Conservation (phyloP, 1,140 invertebrate species). For the Fopius arisanus region DNA sequence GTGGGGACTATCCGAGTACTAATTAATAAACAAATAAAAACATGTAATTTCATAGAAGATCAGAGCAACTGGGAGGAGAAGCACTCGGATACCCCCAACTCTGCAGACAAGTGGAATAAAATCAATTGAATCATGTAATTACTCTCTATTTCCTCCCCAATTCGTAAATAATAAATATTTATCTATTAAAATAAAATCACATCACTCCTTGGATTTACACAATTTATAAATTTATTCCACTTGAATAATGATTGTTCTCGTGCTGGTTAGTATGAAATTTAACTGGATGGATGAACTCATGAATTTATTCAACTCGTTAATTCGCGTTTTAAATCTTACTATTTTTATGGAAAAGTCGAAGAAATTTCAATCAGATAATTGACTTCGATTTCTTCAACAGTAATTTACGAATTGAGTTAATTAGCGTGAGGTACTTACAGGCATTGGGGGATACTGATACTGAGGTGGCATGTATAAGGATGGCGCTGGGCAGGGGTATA, state of each 20-base stretch:
- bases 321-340: not conserved
- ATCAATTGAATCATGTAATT: too few species aligned
- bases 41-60: too few species aligned
- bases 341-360: not conserved
- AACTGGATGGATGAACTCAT: not conserved
- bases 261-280: slow-evolving; percentile 8
- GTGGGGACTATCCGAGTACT: not conserved
- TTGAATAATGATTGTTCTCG: not conserved
- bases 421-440: slow-evolving; percentile 50
- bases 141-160: too few species aligned
- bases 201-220: not conserved
- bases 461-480: slow-evolving; percentile 62
- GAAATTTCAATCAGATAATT: not conserved
- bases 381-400: not conserved
- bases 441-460: slow-evolving; percentile 62
- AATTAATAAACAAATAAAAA: too few species aligned
- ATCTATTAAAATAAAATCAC: too few species aligned
- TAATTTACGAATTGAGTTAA: slow-evolving; percentile 9
- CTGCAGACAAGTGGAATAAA: not conserved
- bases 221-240: not conserved
- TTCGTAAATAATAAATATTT: too few species aligned
- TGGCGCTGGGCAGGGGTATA: slow-evolving; percentile 61
- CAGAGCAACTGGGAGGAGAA: too few species aligned
- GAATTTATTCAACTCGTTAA: slow-evolving; percentile 1
- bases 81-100: too few species aligned